These are phyloP conservation scores for Axinella damicornis DNA, from an alignment of 37 sponge, comb jelly and placozoan genomes.

Conservation along the genomic window DNA sequence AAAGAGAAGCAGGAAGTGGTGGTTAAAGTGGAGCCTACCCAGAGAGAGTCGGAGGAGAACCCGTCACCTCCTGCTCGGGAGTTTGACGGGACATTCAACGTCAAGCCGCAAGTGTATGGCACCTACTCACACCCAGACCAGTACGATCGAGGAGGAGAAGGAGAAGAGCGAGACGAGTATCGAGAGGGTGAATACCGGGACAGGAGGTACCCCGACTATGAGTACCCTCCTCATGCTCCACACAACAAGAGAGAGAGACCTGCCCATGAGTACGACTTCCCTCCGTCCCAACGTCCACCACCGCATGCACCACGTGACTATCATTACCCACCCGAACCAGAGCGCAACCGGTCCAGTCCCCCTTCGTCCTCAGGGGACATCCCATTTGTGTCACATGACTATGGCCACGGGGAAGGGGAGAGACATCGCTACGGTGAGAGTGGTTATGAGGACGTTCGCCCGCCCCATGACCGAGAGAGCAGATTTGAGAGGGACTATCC, in stretches of 20 bases:
- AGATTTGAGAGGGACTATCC: background rate
- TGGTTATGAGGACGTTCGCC: background rate
- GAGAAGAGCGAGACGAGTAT: background rate
- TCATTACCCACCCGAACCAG: background rate
- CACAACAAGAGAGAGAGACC: background rate
- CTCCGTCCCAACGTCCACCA: background rate
- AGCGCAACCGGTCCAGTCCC: background rate
- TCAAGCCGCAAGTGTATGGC: constrained; percentile 40
- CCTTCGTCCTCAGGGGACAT: background rate
- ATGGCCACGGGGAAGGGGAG: background rate
- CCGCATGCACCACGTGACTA: background rate
- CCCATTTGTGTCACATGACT: background rate
- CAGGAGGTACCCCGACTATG: background rate
- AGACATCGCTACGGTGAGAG: background rate
- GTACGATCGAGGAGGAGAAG: background rate
- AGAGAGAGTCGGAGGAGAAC: background rate
- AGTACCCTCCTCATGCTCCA: too few species aligned
- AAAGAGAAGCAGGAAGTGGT: too few species aligned
- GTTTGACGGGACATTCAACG: constrained; percentile 64
- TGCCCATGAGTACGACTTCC: background rate
- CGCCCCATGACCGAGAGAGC: constrained; percentile 1
- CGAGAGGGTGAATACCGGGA: background rate
- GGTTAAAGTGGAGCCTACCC: too few species aligned
- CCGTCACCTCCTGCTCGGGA: constrained; percentile 38
- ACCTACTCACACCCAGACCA: constrained; percentile 25